Evolutionary conservation across 2,113 vertebrate species (phyloP), one percentile per base, ranked within the genome.

Genomic region (Ammospiza nelsoni): DNA sequence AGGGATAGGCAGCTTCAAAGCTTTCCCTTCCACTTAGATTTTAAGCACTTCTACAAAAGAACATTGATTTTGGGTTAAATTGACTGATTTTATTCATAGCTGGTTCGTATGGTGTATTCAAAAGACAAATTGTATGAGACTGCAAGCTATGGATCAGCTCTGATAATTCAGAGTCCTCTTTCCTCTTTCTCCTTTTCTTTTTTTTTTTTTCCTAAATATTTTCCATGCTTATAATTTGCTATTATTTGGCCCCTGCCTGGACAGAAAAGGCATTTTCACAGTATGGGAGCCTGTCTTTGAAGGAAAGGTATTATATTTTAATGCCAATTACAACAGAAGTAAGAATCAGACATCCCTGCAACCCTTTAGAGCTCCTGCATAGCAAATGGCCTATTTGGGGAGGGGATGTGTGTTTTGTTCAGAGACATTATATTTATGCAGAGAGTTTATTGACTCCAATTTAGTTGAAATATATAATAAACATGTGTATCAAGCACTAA

Each of bases 41-140:
- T 97, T 96, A 97, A 97, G 94, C 90, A 96, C 79, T 92, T 91
- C 90, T 94, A 97, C 93, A 97, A 97, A 98, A 96, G 92, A 96
- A 76, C 96, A 97, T 95, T 91, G 95, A 97, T 97, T 97, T 96
- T 81, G 94, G 97, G 96, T 96, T 96, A 97, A 97, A 97, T 94
- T 95, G 95, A 92, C 90, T 97, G 96, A 97, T 98, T 98, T 97
- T 96, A 96, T 96, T 97, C 95, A 91, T 97, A 90, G 91, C 91
- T 95, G 88, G 84, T 96, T 96, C 95, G 73, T 88, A 94, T 24
- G 54, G 86, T 87, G 78, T 92, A 91, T 95, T 97, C 85, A 93
- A 95, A 97, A 97, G 94, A 96, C 73, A 97, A 90, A 97, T 89
- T 93, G 67, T 90, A 95, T 27, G 6, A 92, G 92, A 95, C 85